Evolutionary conservation across 2,888 invertebrate species (phyloP).

Genomic region (Ceratothoa steindachneri): DNA sequence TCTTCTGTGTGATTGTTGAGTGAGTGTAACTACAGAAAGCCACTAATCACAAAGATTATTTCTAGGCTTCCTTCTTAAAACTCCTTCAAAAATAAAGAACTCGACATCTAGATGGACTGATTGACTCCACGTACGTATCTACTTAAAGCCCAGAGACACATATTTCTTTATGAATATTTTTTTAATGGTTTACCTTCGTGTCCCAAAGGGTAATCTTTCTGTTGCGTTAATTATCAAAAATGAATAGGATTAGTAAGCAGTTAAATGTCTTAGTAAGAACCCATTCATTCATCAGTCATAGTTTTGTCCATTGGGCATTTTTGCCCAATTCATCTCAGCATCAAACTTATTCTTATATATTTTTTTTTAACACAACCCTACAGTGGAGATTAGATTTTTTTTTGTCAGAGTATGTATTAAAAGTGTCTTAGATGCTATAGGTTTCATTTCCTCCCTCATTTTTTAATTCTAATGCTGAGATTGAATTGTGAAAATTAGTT

Average conservation of each 20-base stretch:
- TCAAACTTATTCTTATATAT: too few species aligned
- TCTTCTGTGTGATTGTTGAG: slow-evolving; percentile 34
- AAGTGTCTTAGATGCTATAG: too few species aligned
- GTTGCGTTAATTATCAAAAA: not conserved
- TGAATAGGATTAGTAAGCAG: not conserved
- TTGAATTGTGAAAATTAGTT: not conserved
- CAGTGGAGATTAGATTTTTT: too few species aligned
- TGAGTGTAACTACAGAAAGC: slow-evolving; percentile 46
- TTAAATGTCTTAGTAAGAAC: too few species aligned
- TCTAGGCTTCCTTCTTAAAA: slow-evolving; percentile 55
- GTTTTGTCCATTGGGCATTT: too few species aligned
- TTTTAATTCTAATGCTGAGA: not conserved
- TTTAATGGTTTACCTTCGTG: not conserved
- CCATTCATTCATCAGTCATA: too few species aligned
- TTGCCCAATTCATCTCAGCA: too few species aligned
- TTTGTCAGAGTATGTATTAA: too few species aligned
- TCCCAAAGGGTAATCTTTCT: not conserved
- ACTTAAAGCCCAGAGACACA: not conserved
- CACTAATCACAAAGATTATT: slow-evolving; percentile 64
- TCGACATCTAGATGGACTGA: slow-evolving; percentile 1
- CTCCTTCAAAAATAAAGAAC: slow-evolving; percentile 16
- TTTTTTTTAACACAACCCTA: too few species aligned
- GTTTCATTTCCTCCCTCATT: not conserved
- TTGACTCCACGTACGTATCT: slow-evolving; percentile 2
- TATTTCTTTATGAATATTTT: not conserved